Evolutionary conservation across 2,113 vertebrate genomes (phyloP), one percentile per base, ranked within the genome.

Genomic region (Lota lota): DNA sequence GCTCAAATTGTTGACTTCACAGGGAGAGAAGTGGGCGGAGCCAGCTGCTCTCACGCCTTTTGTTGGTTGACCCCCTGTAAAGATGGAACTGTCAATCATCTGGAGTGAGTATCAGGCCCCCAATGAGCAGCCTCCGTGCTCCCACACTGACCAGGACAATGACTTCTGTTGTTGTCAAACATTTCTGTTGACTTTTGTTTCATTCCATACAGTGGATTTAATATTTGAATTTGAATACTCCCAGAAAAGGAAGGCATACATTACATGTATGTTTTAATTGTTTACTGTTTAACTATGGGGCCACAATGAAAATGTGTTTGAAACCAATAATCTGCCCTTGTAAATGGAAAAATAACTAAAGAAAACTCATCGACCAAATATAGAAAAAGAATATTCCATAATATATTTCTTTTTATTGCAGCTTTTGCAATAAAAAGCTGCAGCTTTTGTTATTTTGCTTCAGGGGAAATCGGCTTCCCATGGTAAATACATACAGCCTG

Each of bases 31-130:
- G 77, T 80, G 83, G 78, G 81, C n/a, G 69, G 83, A 69, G 74
- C 67, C 80, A 75, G 76, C 66, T 72, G 70, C 72, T 67, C 62
- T 78, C 60, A 75, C 71, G 70, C 69, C 71, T 81, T 81, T 85
- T 81, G 79, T 76, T 74, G 60, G 72, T 70, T 76, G 69, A 77
- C 74, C 77, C 70, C 75, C 67, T 73, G 33, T 78, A 75, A 86
- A 85, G 79, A 88, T 73, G 69, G 79, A 86, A 83, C 76, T 89
- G 89, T 91, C 88, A 88, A 75, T 92, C 88, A 88, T 53, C 22
- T 1, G 17, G 66, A 62, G 81, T 70, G 67, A 65, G 57, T 61
- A 63, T 61, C 65, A 28, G 28, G 66, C 28, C 75, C 79, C 78
- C 82, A 71, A 68, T 69, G 76, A 79, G 72, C 79, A 50, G 67